A percentile compares a stretch with the other conserved stretches of the same genome.
Evolutionary conservation across 2,113 vertebrate genomes (phyloP).

Genomic region (Clarias magur): DNA sequence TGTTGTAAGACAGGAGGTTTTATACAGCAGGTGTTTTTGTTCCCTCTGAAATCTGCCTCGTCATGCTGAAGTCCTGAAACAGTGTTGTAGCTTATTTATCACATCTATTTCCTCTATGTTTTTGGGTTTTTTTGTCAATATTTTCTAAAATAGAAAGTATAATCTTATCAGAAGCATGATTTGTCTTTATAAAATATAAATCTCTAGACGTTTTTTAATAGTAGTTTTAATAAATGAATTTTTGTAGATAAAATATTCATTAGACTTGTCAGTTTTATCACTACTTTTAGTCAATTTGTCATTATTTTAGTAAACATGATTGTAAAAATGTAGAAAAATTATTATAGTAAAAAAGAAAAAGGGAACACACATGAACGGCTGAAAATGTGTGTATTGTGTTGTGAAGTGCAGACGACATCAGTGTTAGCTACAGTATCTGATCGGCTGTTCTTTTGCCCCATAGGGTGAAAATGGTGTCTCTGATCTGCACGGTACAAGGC

Average conservation of each 20-base stretch:
- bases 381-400: background rate
- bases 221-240: too few species aligned
- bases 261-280: background rate
- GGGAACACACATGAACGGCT: too few species aligned
- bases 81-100: too few species aligned
- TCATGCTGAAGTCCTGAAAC: background rate
- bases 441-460: background rate
- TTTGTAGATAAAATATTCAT: background rate
- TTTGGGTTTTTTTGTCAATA: too few species aligned
- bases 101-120: too few species aligned
- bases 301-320: background rate
- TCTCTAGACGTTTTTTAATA: too few species aligned
- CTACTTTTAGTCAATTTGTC: background rate
- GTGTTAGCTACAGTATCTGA: too few species aligned
- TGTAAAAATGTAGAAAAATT: background rate
- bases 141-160: too few species aligned
- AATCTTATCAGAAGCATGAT: too few species aligned
- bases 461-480: constrained; percentile 76
- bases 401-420: background rate
- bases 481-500: constrained; percentile 83
- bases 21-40: background rate
- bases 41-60: too few species aligned
- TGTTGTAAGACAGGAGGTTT: background rate
- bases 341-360: background rate
- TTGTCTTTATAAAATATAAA: too few species aligned